These are phyloP conservation scores for Tenrec ecaudatus DNA, from an alignment of 2,113 vertebrate species.

Conservation along the genomic window DNA sequence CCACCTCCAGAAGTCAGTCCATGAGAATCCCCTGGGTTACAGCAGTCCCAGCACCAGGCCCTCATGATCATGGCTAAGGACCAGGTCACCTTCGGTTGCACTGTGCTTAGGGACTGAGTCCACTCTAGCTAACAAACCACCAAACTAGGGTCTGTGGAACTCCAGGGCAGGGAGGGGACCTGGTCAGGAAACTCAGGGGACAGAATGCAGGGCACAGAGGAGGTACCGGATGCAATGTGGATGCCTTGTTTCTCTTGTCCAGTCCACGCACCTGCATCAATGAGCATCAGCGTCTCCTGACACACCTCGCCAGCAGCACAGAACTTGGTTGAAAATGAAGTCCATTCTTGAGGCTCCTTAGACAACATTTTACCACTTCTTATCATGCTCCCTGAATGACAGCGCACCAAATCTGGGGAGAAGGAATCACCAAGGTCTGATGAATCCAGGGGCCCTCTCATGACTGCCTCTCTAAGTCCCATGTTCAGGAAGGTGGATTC, in stretches of 20 bases:
- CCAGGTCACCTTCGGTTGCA: background rate
- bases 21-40: background rate
- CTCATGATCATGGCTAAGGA: background rate
- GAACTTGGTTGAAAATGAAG: fast-evolving
- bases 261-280: constrained; percentile 49
- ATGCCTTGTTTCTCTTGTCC: fast-evolving
- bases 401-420: background rate
- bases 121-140: background rate
- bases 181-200: background rate
- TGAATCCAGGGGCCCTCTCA: background rate
- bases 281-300: constrained; percentile 74
- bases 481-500: background rate
- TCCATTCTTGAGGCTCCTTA: fast-evolving
- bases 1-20: background rate
- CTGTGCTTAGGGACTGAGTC: background rate
- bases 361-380: fast-evolving
- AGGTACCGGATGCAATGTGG: fast-evolving
- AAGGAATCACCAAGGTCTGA: background rate
- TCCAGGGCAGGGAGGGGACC: background rate
- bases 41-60: background rate
- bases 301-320: constrained; percentile 32
- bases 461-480: background rate
- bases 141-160: background rate
- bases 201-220: background rate
- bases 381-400: fast-evolving